Percentiles rank a stretch among this genome's conserved stretches.
Evolutionary conservation across 2,113 vertebrate genomes (phyloP).

Genomic region (Pongo pygmaeus): DNA sequence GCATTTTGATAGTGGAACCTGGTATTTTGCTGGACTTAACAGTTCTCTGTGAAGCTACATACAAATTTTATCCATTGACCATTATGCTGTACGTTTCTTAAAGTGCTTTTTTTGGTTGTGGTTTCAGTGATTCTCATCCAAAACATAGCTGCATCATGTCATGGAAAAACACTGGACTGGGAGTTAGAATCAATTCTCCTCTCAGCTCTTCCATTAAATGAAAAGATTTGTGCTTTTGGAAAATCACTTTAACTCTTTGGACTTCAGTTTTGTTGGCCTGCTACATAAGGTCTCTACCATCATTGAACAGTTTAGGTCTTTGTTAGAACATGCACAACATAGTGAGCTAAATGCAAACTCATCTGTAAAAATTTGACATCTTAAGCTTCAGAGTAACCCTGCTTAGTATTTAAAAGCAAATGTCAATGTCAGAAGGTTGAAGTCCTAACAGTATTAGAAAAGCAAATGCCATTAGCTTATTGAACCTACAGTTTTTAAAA

Average conservation of each 20-base stretch:
- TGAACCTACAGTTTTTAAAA: background rate
- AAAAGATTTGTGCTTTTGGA: conserved; percentile 44
- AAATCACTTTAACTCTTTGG: conserved; percentile 35
- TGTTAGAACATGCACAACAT: background rate
- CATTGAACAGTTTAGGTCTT: conserved; percentile 4
- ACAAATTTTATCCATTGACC: conserved; percentile 42
- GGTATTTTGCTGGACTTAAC: conserved; percentile 31
- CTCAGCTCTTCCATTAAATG: conserved; percentile 16
- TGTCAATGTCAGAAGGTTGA: background rate
- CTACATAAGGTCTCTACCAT: background rate
- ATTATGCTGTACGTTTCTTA: conserved; percentile 35
- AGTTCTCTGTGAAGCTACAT: background rate
- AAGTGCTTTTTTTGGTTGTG: conserved; percentile 67
- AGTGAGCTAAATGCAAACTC: background rate
- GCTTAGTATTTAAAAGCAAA: background rate
- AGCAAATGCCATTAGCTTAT: conserved; percentile 17
- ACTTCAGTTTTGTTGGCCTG: background rate
- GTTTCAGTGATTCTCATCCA: conserved; percentile 54
- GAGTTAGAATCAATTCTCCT: background rate
- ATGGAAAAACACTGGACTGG: conserved; percentile 54
- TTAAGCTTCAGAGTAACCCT: background rate
- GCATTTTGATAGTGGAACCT: conserved; percentile 44
- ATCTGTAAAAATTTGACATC: conserved; percentile 6
- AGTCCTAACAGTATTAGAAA: conserved; percentile 17
- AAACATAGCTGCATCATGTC: conserved; percentile 45